Evolutionary conservation across 2,888 invertebrate genomes (phyloP), one percentile per base, ranked within the genome.

Genomic region (Sinotaia quadrata): DNA sequence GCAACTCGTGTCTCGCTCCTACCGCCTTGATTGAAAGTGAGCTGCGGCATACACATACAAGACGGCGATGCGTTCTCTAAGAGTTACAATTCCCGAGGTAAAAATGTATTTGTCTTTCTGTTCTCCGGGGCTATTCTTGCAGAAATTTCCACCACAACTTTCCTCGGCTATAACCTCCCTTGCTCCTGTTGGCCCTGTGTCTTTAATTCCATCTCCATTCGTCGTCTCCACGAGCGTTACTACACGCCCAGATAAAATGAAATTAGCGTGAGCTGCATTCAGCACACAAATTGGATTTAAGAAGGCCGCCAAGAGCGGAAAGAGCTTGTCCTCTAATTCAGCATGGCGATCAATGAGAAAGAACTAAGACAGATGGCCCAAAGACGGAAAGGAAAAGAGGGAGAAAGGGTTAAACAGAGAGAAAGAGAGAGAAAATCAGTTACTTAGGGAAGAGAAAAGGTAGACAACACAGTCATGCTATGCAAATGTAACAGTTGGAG

Each of bases 261-360:
- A 58, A 58, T 58, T 58, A 58, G 24, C 37, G 37, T 58, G 58
- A 58, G 24, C 58, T 37, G 58, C 58, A 58, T 58, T 58, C 58
- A 41, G 24, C 41, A 10, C 37, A 21, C 18, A 58, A 58, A 58
- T 58, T 58, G 37, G 41, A 58, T 58, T 58, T 36, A 58, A 58
- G 58, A 41, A 58, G n/a, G 24, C 58, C n/a, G 36, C 21, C n/a
- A 36, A 29, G 15, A 36, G 18, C 57, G 34, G 34, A 8, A 4
- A n/a, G n/a, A n/a, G n/a, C n/a, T n/a, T n/a, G n/a, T n/a, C 12
- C 15, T 10, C 21, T 56, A 56, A 24, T 21, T 10, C 21, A 33
- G 7, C 21, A 27, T 12, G 31, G 12, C 15, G 27, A 56, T 10
- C 27, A 33, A 56, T 10, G 31, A 10, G 31, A 33, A 58, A 21